phyloP scores from a whole-genome alignment of 2,797 vertebrate genomes.

The Rhyacichthys aspro region DNA sequence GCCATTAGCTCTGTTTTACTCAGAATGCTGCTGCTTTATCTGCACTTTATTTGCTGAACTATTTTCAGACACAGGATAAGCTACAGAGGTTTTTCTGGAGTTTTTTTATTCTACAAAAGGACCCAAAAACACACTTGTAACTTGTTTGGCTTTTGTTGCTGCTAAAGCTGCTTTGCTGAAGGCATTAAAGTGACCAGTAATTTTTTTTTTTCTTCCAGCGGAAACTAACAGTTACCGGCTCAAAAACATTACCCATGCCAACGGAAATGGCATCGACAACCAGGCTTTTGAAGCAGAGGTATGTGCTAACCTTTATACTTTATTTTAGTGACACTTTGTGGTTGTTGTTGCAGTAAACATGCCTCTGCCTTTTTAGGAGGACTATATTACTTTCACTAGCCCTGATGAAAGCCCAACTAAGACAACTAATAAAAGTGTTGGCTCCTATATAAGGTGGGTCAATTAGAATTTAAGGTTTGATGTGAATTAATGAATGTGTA shows the following conservation, averaged over 20 bases:
- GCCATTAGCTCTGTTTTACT: slow-evolving; percentile 58
- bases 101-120: slow-evolving; percentile 31
- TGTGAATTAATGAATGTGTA: slow-evolving; percentile 7
- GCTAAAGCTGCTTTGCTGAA: slow-evolving; percentile 26
- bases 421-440: slow-evolving; percentile 48
- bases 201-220: slow-evolving; percentile 69
- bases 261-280: slow-evolving; percentile 68
- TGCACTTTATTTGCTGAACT: slow-evolving; percentile 30
- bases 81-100: slow-evolving; percentile 12
- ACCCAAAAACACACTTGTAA: slow-evolving; percentile 10
- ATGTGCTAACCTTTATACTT: slow-evolving; percentile 19
- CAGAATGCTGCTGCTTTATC: no score
- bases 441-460: slow-evolving; percentile 73
- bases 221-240: slow-evolving; percentile 46
- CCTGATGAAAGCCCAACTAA: slow-evolving; percentile 19
- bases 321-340: neutral
- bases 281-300: slow-evolving; percentile 71
- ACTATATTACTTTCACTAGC: slow-evolving; percentile 21
- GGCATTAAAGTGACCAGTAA: slow-evolving; percentile 23
- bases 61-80: slow-evolving; percentile 19
- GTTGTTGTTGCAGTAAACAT: neutral
- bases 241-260: slow-evolving; percentile 5
- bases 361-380: slow-evolving; percentile 56
- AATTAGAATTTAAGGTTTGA: slow-evolving; percentile 3
- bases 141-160: slow-evolving; percentile 22